These are phyloP conservation scores for Nibea albiflora DNA, from an alignment of 2,113 vertebrate genomes.

Conservation along the genomic window DNA sequence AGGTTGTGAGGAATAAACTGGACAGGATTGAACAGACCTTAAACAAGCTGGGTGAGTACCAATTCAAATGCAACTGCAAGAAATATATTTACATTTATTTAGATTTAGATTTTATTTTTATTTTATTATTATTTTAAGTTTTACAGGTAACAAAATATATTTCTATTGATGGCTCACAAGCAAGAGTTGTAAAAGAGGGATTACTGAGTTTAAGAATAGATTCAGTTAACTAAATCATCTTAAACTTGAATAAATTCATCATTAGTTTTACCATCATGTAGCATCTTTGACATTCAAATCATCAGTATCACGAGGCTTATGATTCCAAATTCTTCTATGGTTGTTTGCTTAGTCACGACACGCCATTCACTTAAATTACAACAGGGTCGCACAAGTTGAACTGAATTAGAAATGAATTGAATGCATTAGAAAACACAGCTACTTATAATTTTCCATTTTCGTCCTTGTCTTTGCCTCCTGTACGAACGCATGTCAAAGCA, in stretches of 20 bases:
- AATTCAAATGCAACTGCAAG: not conserved
- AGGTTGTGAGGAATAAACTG: slow-evolving; percentile 39
- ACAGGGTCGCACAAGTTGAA: too few relatives aligned
- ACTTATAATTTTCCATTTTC: not conserved
- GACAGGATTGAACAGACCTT: slow-evolving; percentile 57
- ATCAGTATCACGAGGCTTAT: not conserved
- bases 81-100: too few relatives aligned
- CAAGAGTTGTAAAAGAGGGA: not conserved
- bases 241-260: too few relatives aligned
- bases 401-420: too few relatives aligned
- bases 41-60: slow-evolving; percentile 54
- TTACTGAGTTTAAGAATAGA: not conserved
- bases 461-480: not conserved
- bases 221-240: not conserved
- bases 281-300: not conserved
- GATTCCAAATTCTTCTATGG: not conserved
- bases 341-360: too few relatives aligned
- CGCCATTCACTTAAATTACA: too few relatives aligned
- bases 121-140: too few relatives aligned
- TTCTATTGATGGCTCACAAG: not conserved
- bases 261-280: not conserved
- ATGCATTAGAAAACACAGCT: not conserved
- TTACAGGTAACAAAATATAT: not conserved
- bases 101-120: too few relatives aligned
- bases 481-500: slow-evolving; percentile 37